A percentile compares a stretch with the other conserved stretches of the same genome.
These are phyloP conservation scores for Epinephelus malabaricus DNA, from an alignment of 2,797 vertebrate genomes.

Conservation along the genomic window DNA sequence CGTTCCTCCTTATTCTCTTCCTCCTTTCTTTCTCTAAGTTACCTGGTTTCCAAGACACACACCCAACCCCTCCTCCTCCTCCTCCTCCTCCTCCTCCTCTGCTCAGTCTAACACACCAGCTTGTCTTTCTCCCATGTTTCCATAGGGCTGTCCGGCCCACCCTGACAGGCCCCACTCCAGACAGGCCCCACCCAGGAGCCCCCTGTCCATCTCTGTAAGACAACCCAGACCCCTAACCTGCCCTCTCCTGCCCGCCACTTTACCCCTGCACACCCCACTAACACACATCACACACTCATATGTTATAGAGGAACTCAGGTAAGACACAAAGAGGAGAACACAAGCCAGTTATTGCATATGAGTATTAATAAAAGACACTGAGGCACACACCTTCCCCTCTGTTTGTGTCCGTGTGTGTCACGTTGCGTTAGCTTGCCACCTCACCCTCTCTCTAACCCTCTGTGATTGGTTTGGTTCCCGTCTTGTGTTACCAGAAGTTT, in stretches of 20 bases:
- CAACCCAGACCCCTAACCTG: slow-evolving; percentile 59
- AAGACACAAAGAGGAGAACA: slow-evolving; percentile 13
- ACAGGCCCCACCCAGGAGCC: slow-evolving; percentile 86
- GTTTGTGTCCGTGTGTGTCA: slow-evolving; percentile 59
- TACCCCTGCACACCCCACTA: slow-evolving; percentile 24
- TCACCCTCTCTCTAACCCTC: slow-evolving; percentile 47
- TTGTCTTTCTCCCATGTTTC: slow-evolving; percentile 82
- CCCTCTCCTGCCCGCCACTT: slow-evolving; percentile 19
- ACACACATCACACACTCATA: slow-evolving; percentile 40
- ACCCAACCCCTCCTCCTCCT: background rate
- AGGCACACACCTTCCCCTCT: slow-evolving; percentile 20
- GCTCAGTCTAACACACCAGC: slow-evolving; percentile 79
- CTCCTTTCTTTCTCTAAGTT: slow-evolving; percentile 48
- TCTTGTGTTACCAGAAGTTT: slow-evolving; percentile 44
- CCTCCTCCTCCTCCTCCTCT: slow-evolving; percentile 21
- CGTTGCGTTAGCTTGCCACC: slow-evolving; percentile 55
- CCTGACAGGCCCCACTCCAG: slow-evolving; percentile 86
- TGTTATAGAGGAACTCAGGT: slow-evolving; percentile 8
- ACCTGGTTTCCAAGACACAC: slow-evolving; percentile 45
- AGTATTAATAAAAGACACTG: background rate
- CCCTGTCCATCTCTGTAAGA: slow-evolving; percentile 87
- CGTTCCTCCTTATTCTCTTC: slow-evolving; percentile 14
- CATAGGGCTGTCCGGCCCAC: slow-evolving; percentile 84
- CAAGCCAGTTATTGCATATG: no score
- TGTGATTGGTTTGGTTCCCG: slow-evolving; percentile 61